Evolutionary conservation across 2,113 vertebrate species (phyloP).

Genomic region (Zosterops japonicus): DNA sequence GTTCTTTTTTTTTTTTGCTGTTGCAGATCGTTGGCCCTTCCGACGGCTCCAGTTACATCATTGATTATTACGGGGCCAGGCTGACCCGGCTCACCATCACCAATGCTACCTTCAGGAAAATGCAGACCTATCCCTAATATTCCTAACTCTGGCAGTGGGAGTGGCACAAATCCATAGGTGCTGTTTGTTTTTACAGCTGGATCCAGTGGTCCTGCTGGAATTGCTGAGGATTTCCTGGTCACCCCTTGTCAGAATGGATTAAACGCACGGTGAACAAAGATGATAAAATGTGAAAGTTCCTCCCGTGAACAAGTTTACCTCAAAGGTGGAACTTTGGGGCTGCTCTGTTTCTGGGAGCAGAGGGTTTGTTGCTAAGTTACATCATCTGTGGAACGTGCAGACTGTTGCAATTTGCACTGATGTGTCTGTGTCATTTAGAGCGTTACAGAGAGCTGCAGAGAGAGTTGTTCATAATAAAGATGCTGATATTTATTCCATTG

Average conservation of each 20-base stretch:
- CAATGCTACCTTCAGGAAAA: constrained; percentile 94
- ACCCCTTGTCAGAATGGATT: not conserved
- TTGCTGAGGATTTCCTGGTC: not conserved
- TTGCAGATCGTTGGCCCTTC: constrained; percentile 94
- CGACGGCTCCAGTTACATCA: constrained; percentile 95
- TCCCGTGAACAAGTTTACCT: not conserved
- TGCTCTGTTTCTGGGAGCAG: not conserved
- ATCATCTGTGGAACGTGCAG: not conserved
- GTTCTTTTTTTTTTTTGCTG: not conserved
- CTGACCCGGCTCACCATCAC: constrained; percentile 89
- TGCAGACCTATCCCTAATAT: constrained; percentile 87
- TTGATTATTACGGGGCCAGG: constrained; percentile 96
- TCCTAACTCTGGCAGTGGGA: constrained; percentile 72
- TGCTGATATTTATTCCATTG: not conserved
- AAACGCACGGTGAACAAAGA: not conserved
- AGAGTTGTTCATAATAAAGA: not conserved
- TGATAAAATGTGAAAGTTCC: not conserved
- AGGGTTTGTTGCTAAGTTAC: not conserved
- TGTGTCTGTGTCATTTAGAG: not conserved
- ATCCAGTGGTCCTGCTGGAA: not conserved
- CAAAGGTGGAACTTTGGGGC: not conserved
- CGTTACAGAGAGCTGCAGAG: not conserved
- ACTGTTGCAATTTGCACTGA: not conserved
- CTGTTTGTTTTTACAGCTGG: not conserved
- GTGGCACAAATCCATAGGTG: not conserved